phyloP scores from a whole-genome alignment of 2,888 invertebrate genomes.

The Apamea anceps region DNA sequence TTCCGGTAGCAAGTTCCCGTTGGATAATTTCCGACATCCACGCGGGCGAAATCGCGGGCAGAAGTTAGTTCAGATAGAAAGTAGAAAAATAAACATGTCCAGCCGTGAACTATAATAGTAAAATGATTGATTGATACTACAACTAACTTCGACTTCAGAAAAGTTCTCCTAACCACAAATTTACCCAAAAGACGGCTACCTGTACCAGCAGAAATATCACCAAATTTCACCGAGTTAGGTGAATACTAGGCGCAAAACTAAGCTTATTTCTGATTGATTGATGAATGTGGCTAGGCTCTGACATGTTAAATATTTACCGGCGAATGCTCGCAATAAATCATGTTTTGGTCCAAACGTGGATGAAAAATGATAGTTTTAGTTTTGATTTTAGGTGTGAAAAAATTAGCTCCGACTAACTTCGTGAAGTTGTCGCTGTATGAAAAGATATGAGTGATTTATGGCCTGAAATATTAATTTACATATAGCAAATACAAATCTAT shows the following conservation, averaged over 20 bases:
- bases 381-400: constrained; percentile 39
- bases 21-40: too few species aligned
- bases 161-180: constrained; percentile 4
- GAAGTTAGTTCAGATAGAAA: not conserved
- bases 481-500: not conserved
- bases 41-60: not conserved
- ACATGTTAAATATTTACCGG: constrained; percentile 65
- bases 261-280: constrained; percentile 61
- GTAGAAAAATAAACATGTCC: not conserved
- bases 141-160: not conserved
- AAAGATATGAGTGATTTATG: constrained; percentile 32
- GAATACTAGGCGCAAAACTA: constrained; percentile 31
- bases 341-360: constrained; percentile 42
- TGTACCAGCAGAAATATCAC: constrained; percentile 29
- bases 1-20: too few species aligned
- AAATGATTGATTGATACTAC: constrained; percentile 20
- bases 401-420: not conserved
- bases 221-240: constrained; percentile 26
- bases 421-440: constrained; percentile 11
- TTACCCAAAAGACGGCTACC: not conserved
- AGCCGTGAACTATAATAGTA: not conserved
- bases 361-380: constrained; percentile 61
- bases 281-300: constrained; percentile 56
- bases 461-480: not conserved
- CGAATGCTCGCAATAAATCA: constrained; percentile 55